Evolutionary conservation across 2,888 invertebrate genomes (phyloP), one percentile per base, ranked within the genome.

Genomic region (Scaptomyza parva): DNA sequence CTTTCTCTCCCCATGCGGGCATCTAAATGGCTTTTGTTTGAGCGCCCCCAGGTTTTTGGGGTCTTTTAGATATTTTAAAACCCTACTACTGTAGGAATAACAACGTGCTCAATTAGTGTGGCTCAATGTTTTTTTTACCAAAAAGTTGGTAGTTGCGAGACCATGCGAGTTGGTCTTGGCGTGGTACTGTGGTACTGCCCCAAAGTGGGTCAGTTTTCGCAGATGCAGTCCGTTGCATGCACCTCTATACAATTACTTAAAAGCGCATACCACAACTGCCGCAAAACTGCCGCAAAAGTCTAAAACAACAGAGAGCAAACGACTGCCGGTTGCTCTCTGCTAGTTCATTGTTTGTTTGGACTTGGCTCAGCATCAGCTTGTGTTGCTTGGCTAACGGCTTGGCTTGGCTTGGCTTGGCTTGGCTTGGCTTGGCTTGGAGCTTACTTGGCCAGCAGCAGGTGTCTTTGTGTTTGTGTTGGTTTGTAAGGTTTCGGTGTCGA

Each of bases 231-330:
- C 44, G 47, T 66, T 64, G 80, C 55, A 47, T 76, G 64, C 64
- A 51, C 43, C 39, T 55, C 60, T 20, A 65, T 76, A 72, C 83
- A 82, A 81, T 81, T 81, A 82, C 72, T 72, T 76, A 37, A 35
- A 37, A 72, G 86, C 76, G 82, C 82, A 81, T 81, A 71, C 85
- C 82, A 55, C 69, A n/a, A n/a, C n/a, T n/a, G n/a, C n/a, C n/a
- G 78, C 79, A 53, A 44, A 60, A 37, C 52, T 39, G 37, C 26
- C 24, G 33, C 9, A 30, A 47, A 37, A 33, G 50, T 41, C 33
- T 45, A 43, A 33, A 59, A 59, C 37, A 6, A 9, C 20, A 20
- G 20, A 50, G 50, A 30, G 54, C 52, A 40, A 47, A 7, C 37
- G 35, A 30, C 52, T 37, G 57, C 45, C 57, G 54, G 37, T 20